These are phyloP conservation scores for Eurosta solidaginis DNA, from an alignment of 1,140 invertebrate genomes.

Conservation along the genomic window DNA sequence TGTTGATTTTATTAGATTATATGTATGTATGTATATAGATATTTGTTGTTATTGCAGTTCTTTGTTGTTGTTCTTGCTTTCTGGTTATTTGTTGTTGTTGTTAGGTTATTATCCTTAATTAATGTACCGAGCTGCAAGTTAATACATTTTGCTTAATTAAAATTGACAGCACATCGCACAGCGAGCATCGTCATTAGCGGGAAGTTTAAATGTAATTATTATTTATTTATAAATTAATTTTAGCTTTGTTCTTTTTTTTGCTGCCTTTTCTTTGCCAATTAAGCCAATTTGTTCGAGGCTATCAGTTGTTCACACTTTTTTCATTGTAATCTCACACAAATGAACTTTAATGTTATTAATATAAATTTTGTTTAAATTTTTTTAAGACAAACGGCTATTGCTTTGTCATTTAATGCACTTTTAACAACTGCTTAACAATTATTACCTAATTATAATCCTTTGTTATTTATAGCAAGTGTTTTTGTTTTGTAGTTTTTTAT, in stretches of 20 bases:
- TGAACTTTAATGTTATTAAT: not conserved
- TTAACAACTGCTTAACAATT: slow-evolving; percentile 10
- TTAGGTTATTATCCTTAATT: slow-evolving; percentile 58
- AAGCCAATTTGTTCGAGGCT: not conserved
- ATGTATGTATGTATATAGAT: too few species aligned
- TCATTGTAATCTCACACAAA: not conserved
- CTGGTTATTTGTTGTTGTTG: slow-evolving; percentile 34
- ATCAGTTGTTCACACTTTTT: not conserved
- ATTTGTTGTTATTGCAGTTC: not conserved
- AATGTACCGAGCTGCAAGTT: slow-evolving; percentile 59
- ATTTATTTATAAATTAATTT: not conserved
- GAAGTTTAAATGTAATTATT: not conserved
- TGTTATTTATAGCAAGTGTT: too few species aligned
- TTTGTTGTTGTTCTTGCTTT: slow-evolving; percentile 3
- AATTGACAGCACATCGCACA: slow-evolving; percentile 39
- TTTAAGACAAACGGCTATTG: not conserved
- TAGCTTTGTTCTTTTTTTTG: not conserved
- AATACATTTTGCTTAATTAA: slow-evolving; percentile 60
- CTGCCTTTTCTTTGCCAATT: not conserved
- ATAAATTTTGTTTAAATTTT: not conserved
- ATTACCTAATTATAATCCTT: not conserved
- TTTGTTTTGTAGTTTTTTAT: too few species aligned
- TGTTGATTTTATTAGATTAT: slow-evolving; percentile 28
- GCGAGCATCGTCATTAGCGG: not conserved
- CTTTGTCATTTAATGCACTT: not conserved